A percentile compares a stretch with the other conserved stretches of the same genome.
Evolutionary conservation across 2,113 vertebrate species (phyloP).

Genomic region (Indicator maculatus): DNA sequence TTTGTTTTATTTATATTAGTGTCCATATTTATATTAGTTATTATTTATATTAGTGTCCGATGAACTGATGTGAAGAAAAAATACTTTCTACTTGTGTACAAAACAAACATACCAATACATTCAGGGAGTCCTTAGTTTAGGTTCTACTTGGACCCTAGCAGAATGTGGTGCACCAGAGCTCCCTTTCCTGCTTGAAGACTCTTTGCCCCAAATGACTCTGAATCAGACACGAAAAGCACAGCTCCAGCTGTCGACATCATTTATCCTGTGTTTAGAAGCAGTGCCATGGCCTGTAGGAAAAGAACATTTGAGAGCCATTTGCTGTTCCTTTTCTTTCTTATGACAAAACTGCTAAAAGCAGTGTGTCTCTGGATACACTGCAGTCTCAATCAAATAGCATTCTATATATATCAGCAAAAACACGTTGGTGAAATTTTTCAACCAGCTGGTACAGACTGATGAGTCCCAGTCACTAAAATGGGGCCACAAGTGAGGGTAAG

Average conservation of each 20-base stretch:
- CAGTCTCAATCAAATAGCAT: not conserved
- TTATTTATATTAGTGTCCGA: not conserved
- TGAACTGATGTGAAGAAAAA: not conserved
- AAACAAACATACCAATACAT: accelerated
- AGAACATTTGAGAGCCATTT: not conserved
- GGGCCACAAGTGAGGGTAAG: not conserved
- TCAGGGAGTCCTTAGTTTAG: not conserved
- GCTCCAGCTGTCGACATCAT: not conserved
- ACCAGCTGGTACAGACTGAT: not conserved
- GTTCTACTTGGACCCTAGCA: not conserved
- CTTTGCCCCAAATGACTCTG: not conserved
- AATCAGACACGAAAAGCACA: not conserved
- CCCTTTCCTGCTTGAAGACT: not conserved
- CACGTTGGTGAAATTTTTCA: not conserved
- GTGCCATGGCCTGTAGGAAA: not conserved
- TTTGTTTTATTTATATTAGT: not conserved
- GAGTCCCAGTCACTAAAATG: not conserved
- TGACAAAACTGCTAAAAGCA: not conserved
- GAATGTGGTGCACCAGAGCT: not conserved
- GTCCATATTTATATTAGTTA: no score
- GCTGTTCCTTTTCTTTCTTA: not conserved
- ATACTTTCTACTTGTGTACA: not conserved
- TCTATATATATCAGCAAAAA: not conserved
- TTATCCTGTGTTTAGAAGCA: not conserved
- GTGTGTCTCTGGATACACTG: not conserved